A percentile compares a stretch with the other conserved stretches of the same genome.
Conservation (phyloP, 2,113 vertebrate species). For the Alces alces region DNA sequence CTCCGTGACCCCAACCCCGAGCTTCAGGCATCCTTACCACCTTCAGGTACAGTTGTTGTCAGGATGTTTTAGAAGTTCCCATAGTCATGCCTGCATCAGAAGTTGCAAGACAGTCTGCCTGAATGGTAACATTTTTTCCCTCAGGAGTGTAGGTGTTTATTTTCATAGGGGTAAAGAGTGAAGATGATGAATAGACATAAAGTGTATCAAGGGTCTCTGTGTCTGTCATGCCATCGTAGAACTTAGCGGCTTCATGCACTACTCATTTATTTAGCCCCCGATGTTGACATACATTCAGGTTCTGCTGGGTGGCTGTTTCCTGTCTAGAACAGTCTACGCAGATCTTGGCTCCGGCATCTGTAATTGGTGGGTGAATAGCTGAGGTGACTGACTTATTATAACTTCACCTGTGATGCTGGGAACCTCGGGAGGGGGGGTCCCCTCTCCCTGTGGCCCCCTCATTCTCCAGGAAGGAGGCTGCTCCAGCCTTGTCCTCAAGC, state of each 20-base stretch:
- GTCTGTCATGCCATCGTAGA: fast-evolving
- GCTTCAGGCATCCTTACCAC: fast-evolving
- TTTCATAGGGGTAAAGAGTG: neutral
- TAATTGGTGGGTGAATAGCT: no score
- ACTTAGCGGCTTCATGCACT: fast-evolving
- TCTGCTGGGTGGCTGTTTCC: neutral
- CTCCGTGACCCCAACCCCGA: neutral
- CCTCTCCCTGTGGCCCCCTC: neutral
- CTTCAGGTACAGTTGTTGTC: neutral
- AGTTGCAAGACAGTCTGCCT: neutral
- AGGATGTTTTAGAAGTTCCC: neutral
- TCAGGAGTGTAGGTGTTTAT: neutral
- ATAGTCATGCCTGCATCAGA: neutral
- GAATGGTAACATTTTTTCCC: neutral
- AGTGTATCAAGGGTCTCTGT: neutral
- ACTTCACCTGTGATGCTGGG: no score
- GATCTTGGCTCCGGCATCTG: neutral
- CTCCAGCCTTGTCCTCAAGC: no score
- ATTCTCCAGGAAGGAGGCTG: neutral
- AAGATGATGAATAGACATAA: no score
- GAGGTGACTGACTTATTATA: neutral
- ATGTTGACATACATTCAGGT: no score
- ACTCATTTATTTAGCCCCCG: neutral
- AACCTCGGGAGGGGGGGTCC: fast-evolving
- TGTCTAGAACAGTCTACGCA: fast-evolving